Conservation (phyloP, 1,140 invertebrate genomes). For the Sipha flava region DNA sequence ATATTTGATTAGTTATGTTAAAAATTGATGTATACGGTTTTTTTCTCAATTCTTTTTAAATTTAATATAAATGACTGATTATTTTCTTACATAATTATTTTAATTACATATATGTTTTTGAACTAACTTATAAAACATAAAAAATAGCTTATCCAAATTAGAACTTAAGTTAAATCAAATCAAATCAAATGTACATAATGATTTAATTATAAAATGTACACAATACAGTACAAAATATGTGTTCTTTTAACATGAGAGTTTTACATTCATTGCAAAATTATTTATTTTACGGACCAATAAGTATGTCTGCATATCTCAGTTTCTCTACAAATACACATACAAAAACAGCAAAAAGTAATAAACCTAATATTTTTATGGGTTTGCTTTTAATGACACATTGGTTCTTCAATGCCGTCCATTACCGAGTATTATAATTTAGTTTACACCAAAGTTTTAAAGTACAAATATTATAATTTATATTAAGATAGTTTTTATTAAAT, state of each 20-base stretch:
- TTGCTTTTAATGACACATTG: background rate
- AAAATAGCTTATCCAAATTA: background rate
- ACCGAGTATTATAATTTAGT: background rate
- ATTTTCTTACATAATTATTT: background rate
- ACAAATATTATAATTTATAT: background rate
- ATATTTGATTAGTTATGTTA: background rate
- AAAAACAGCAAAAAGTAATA: background rate
- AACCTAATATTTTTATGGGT: background rate
- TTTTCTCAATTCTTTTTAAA: background rate
- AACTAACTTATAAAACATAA: background rate
- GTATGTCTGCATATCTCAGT: background rate
- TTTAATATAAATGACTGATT: background rate
- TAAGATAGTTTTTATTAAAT: background rate
- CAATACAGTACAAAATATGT: conserved; percentile 24
- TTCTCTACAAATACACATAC: background rate
- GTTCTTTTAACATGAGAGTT: background rate
- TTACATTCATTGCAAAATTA: background rate
- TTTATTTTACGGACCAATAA: conserved; percentile 12
- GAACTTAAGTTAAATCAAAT: background rate
- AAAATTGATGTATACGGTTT: background rate
- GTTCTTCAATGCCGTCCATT: conserved; percentile 6
- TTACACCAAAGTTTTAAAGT: conserved; percentile 6
- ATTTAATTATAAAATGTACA: background rate
- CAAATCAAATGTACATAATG: background rate
- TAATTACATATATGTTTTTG: background rate